phyloP scores from a whole-genome alignment of 1,140 invertebrate genomes.

The Drosophila paulistorum region DNA sequence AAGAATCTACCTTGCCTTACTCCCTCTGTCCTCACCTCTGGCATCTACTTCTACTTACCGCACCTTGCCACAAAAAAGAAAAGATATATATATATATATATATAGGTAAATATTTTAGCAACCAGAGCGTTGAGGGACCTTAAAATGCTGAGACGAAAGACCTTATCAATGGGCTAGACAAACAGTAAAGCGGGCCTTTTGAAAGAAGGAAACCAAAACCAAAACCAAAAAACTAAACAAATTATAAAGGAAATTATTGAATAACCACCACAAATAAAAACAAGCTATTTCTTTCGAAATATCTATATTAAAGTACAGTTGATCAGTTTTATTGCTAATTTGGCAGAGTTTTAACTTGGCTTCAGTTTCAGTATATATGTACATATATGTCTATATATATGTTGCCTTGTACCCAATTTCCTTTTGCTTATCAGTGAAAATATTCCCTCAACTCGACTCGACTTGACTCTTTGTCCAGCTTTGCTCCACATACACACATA shows the following conservation, averaged over 20 bases:
- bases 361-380: background rate
- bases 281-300: background rate
- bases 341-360: background rate
- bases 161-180: slow-evolving; percentile 31
- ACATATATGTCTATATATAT: no score
- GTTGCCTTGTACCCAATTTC: slow-evolving; percentile 65
- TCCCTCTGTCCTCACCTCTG: background rate
- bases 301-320: no score
- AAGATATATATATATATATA: slow-evolving; percentile 23
- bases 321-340: slow-evolving; percentile 1
- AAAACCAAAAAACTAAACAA: background rate
- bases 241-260: background rate
- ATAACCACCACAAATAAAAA: background rate
- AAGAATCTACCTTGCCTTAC: slow-evolving; percentile 41
- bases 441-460: slow-evolving; percentile 33
- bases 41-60: slow-evolving; percentile 12
- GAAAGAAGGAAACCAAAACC: background rate
- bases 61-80: slow-evolving; percentile 52
- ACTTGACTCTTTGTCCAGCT: slow-evolving; percentile 63
- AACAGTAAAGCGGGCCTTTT: slow-evolving; percentile 19
- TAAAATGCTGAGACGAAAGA: no score
- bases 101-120: slow-evolving; percentile 74
- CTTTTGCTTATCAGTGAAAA: slow-evolving; percentile 55
- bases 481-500: slow-evolving; percentile 37
- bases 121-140: slow-evolving; percentile 10